A percentile compares a stretch with the other conserved stretches of the same genome.
phyloP scores from a whole-genome alignment of 2,797 vertebrate species.

The Gila robusta region DNA sequence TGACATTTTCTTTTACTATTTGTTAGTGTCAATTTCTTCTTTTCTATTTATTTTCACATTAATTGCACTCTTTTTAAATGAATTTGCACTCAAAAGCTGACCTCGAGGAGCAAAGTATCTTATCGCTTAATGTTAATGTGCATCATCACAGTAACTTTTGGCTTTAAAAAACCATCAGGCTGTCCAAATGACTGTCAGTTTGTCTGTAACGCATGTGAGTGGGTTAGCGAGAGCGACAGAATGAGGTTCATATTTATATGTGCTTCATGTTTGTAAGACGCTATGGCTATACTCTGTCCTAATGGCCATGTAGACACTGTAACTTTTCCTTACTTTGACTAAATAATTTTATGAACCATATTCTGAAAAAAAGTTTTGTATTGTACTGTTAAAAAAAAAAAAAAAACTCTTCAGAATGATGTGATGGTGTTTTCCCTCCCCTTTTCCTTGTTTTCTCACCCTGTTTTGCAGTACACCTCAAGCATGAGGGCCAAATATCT shows the following conservation, averaged over 20 bases:
- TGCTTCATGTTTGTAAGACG: slow-evolving; percentile 46
- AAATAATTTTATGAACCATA: neutral
- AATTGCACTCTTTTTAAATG: slow-evolving; percentile 5
- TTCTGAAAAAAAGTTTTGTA: neutral
- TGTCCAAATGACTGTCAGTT: slow-evolving; percentile 52
- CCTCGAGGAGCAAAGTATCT: neutral
- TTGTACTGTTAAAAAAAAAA: neutral
- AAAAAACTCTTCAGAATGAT: neutral
- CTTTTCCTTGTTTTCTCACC: slow-evolving; percentile 22
- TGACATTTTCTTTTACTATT: neutral
- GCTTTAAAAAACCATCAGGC: slow-evolving; percentile 42
- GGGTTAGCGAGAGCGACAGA: slow-evolving; percentile 28
- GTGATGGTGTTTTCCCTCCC: slow-evolving; percentile 60
- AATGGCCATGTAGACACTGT: neutral
- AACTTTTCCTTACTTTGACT: neutral
- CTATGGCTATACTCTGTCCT: slow-evolving; percentile 23
- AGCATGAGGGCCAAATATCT: slow-evolving; percentile 99
- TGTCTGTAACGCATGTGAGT: slow-evolving; percentile 38
- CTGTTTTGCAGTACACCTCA: slow-evolving; percentile 91
- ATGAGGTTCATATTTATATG: slow-evolving; percentile 46
- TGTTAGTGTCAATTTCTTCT: neutral
- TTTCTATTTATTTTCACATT: slow-evolving; percentile 17
- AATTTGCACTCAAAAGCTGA: neutral
- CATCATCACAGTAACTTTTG: slow-evolving; percentile 19
- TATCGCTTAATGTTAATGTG: slow-evolving; percentile 18